These are phyloP conservation scores for Thymelicus acteon DNA, from an alignment of 2,888 invertebrate genomes.

Conservation along the genomic window DNA sequence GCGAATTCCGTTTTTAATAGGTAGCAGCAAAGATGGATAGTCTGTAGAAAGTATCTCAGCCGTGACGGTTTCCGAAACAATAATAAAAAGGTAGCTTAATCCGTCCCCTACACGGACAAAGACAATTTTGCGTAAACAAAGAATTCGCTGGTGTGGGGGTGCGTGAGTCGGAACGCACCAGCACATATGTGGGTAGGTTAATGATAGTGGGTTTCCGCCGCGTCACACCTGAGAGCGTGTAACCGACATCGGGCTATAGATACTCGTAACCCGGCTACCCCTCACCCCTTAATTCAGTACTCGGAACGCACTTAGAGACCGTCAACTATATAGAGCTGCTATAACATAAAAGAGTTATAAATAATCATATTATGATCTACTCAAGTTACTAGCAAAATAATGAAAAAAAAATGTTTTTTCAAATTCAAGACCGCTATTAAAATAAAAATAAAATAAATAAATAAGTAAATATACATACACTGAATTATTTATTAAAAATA, in stretches of 20 bases:
- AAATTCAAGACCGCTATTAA: too few relatives aligned
- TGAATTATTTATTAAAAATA: neutral
- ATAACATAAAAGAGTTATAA: conserved; percentile 13
- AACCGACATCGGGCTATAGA: conserved; percentile 82
- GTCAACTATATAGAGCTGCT: conserved; percentile 55
- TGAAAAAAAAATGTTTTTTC: too few relatives aligned
- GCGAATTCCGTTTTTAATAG: conserved; percentile 23
- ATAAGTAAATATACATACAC: neutral
- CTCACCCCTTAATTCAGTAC: conserved; percentile 72
- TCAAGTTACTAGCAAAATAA: too few relatives aligned
- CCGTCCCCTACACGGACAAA: conserved; percentile 61
- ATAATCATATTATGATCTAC: too few relatives aligned
- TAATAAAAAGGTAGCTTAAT: conserved; percentile 55
- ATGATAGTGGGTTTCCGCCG: conserved; percentile 82
- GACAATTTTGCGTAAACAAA: conserved; percentile 56
- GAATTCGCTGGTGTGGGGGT: conserved; percentile 52
- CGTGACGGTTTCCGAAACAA: conserved; percentile 36
- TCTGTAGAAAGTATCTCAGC: conserved; percentile 17
- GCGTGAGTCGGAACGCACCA: conserved; percentile 59
- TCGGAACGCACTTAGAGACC: conserved; percentile 57
- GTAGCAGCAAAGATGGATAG: conserved; percentile 17
- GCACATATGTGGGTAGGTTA: conserved; percentile 74
- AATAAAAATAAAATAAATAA: too few relatives aligned
- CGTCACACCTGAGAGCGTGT: conserved; percentile 84
- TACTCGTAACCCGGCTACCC: conserved; percentile 57